Base-by-base conservation (phyloP, 2,113 vertebrate genomes). In the Boleophthalmus pectinirostris region DNA sequence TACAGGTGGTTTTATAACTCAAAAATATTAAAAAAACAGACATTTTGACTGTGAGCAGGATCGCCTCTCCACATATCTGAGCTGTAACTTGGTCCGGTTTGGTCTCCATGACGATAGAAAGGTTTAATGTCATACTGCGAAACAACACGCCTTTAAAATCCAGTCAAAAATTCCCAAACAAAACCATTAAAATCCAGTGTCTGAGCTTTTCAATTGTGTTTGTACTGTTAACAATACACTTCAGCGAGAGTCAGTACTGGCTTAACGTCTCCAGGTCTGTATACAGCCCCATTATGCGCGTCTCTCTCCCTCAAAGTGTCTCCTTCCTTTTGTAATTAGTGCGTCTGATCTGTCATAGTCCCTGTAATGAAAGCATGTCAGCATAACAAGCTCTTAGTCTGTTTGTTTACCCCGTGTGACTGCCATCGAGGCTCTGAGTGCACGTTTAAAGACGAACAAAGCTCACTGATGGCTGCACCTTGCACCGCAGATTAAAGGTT, bases 221-320 rank as follows among this genome's bases (percentile, higher is more conserved):
- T 13, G 68, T 73, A 76, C 45, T 66, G 72, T 65, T 60, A 80
- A 82, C 76, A 78, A 85, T 69, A 74, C 56, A 56, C 38, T 6
- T 73, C 77, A 80, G 74, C 74, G 49, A 75, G 74, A 84, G 76
- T 83, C 73, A 82, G 80, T 84, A 83, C 79, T 49, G 18, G 25
- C 58, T 73, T 49, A 73, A 80, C 78, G 60, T 73, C 25, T 73
- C 49, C 77, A 70, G 69, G 66, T 64, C 69, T 74, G 29, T 29
- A 66, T 15, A 3, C 23, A 14, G 24, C 23, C 25, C 68, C 60
- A 75, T 74, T 78, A 73, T 75, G 61, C 65, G 67, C 49, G 29
- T 61, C 56, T 11, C 38, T 60, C 49, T 60, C n/a, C n/a, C 45
- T 64, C 25, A 46, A 92, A 93, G 90, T 90, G 89, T 43, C 1